Percentiles rank a stretch among this genome's conserved stretches.
Conservation (phyloP, 2,113 vertebrate genomes). For the Gallinago paraguaiae region DNA sequence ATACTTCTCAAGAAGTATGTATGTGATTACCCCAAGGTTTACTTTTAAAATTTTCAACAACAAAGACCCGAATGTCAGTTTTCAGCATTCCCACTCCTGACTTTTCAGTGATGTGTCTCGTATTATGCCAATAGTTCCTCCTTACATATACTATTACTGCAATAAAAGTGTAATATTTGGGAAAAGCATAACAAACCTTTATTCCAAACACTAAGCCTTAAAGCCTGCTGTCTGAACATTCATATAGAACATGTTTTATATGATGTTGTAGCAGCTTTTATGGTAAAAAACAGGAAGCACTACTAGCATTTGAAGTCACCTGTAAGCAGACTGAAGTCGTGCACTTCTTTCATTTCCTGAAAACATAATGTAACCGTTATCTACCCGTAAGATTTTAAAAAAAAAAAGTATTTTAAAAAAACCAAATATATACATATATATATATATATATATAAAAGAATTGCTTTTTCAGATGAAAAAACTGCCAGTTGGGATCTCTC, state of each 20-base stretch:
- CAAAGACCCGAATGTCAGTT: background rate
- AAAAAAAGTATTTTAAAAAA: background rate
- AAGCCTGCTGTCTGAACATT: background rate
- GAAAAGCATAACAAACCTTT: background rate
- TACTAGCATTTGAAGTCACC: background rate
- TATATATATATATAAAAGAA: background rate
- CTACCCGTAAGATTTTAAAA: background rate
- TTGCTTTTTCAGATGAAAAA: background rate
- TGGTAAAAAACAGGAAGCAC: background rate
- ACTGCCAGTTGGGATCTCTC: background rate
- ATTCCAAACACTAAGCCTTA: background rate
- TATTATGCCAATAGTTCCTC: background rate
- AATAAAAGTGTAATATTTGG: background rate
- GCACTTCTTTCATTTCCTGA: background rate
- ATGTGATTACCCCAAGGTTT: background rate
- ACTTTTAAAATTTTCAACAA: background rate
- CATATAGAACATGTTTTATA: background rate
- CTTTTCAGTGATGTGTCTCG: background rate
- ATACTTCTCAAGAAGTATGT: background rate
- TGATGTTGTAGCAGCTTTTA: background rate
- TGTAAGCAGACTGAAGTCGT: background rate
- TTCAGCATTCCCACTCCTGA: background rate
- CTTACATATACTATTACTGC: background rate
- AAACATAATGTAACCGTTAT: background rate
- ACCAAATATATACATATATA: background rate